A percentile compares a stretch with the other conserved stretches of the same genome.
These are phyloP conservation scores for Pterostichus madidus DNA, from an alignment of 2,888 invertebrate species.

Conservation along the genomic window DNA sequence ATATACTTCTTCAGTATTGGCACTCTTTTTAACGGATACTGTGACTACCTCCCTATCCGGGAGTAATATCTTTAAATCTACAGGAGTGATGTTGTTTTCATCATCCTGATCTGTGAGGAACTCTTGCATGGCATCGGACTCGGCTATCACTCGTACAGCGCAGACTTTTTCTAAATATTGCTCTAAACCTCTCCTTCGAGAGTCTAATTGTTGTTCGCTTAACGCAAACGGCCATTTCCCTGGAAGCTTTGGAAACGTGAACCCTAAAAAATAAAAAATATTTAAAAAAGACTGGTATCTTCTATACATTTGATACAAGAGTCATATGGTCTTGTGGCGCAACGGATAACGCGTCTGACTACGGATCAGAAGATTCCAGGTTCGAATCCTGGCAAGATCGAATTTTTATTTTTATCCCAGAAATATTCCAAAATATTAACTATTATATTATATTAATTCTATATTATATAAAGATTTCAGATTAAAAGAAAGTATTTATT, in stretches of 20 bases:
- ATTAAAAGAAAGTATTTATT: no score
- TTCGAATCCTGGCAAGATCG: conserved; percentile 70
- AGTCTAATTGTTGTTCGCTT: conserved; percentile 98
- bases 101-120: conserved; percentile 96
- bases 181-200: conserved; percentile 95
- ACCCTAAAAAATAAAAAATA: conserved; percentile 79
- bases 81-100: conserved; percentile 84
- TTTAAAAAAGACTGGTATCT: background rate
- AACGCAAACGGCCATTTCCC: conserved; percentile 99
- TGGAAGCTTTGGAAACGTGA: conserved; percentile 97
- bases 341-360: conserved; percentile 81
- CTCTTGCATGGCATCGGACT: conserved; percentile 97
- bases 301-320: background rate
- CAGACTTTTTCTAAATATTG: conserved; percentile 99
- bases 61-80: conserved; percentile 87
- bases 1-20: conserved; percentile 95
- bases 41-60: conserved; percentile 95
- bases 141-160: conserved; percentile 98
- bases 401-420: conserved; percentile 50
- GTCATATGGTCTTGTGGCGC: conserved; percentile 78
- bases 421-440: background rate
- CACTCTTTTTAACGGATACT: conserved; percentile 92
- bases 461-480: no score
- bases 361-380: conserved; percentile 79
- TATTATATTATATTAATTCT: background rate